Base-by-base conservation (phyloP, 2,113 vertebrate genomes). In the Setophaga coronata region DNA sequence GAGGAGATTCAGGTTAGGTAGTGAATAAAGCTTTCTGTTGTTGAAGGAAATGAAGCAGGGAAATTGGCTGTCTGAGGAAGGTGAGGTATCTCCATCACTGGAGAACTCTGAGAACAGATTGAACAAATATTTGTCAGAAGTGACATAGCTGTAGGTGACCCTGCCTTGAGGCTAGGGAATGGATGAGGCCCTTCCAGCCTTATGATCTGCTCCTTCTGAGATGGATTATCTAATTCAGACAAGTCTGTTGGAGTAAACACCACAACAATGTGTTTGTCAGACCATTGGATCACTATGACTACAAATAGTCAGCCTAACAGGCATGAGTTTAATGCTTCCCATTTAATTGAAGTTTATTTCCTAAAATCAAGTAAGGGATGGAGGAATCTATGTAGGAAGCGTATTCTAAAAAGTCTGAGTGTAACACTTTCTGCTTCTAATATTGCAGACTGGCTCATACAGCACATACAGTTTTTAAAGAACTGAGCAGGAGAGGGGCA, bases 11-110 rank as follows among this genome's bases (percentile, higher is more conserved):
- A 28, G 23, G 29, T 73, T 77, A 58, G 48, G 82, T 26, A 90
- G 64, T 34, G 34, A 86, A 80, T 86, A 83, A 94, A 80, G 58
- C 50, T 90, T 86, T 82, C 58, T 77, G 34, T 48, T 82, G 62
- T 64, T 73, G 67, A 58, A 95, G 80, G 64, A 95, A 93, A 92
- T 80, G 66, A 88, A 90, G 67, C 88, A 82, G 58, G 50, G 29
- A 79, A 90, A 88, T 82, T 70, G 45, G 14, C 43, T 96, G 66
- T 34, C 85, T 66, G 74, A 73, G 67, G 74, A 82, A 88, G 71
- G 72, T 88, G 78, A 92, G 79, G 74, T 70, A 92, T 73, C 50
- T 72, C 71, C 18, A 34, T 82, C 62, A 57, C 66, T n/a, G 43
- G 25, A 80, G 47, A 54, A 36, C 45, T 90, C 58, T 33, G 80